Evolutionary conservation across 2,888 invertebrate genomes (phyloP).

Genomic region (Hoplodrina ambigua): DNA sequence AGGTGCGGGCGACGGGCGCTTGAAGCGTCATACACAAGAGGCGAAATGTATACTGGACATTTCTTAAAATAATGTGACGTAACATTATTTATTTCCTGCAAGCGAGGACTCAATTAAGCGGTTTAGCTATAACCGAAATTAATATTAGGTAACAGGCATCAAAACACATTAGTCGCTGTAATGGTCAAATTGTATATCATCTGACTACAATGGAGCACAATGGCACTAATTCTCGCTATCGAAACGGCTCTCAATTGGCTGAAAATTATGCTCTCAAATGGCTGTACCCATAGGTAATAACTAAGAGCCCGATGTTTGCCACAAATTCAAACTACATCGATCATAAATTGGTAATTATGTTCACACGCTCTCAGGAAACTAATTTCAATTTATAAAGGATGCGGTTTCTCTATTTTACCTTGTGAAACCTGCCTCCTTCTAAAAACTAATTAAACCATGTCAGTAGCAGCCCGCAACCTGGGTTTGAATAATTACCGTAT

Average conservation of each 20-base stretch:
- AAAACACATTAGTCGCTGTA: not conserved
- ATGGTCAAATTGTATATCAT: not conserved
- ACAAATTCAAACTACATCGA: constrained; percentile 6
- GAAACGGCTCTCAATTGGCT: constrained; percentile 2
- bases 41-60: too few relatives aligned
- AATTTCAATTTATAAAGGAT: not conserved
- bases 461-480: too few relatives aligned
- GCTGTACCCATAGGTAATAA: not conserved
- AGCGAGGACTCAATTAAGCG: too few relatives aligned
- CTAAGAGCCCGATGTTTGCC: not conserved
- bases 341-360: constrained; percentile 7
- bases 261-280: constrained; percentile 16
- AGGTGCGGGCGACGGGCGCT: too few relatives aligned
- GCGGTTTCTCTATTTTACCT: not conserved
- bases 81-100: too few relatives aligned
- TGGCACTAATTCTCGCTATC: constrained; percentile 7
- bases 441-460: not conserved
- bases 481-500: too few relatives aligned
- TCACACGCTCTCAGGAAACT: not conserved
- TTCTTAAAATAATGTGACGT: too few relatives aligned
- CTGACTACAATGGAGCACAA: not conserved
- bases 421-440: not conserved
- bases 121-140: too few relatives aligned
- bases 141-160: not conserved
- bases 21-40: too few relatives aligned